A percentile compares a stretch with the other conserved stretches of the same genome.
phyloP scores from a whole-genome alignment of 2,888 invertebrate species.

The Pachycephus smyrnensis region DNA sequence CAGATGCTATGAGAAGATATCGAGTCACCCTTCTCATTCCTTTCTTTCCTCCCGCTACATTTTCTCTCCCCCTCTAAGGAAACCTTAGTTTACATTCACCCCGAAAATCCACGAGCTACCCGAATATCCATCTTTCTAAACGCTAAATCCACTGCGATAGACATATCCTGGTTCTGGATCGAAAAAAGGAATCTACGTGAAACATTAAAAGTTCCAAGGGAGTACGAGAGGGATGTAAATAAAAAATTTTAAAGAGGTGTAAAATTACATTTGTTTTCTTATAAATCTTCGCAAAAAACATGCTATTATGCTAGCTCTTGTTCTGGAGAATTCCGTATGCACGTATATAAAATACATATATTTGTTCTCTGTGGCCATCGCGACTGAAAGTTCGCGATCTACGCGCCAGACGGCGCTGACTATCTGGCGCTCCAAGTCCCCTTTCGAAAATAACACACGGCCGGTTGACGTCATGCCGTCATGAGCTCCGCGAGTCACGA shows the following conservation, averaged over 20 bases:
- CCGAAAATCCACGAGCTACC: not conserved
- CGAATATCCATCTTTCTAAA: not conserved
- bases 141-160: not conserved
- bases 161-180: not conserved
- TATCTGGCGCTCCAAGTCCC: conserved; percentile 49
- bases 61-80: not conserved
- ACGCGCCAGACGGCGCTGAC: conserved; percentile 35
- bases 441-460: conserved; percentile 67
- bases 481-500: conserved; percentile 27
- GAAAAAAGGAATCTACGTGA: not conserved
- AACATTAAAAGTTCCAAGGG: not conserved
- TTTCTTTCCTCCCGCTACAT: not conserved
- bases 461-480: conserved; percentile 64
- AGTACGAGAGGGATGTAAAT: not conserved
- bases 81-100: not conserved
- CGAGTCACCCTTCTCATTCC: not conserved
- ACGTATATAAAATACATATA: not conserved
- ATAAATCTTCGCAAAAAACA: not conserved
- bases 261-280: not conserved
- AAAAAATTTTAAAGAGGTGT: not conserved
- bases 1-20: not conserved
- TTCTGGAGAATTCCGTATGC: not conserved
- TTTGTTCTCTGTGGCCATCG: not conserved
- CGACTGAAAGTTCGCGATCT: conserved; percentile 20
- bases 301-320: not conserved